phyloP scores from a whole-genome alignment of 2,113 vertebrate species.

The Larimichthys polyactis region DNA sequence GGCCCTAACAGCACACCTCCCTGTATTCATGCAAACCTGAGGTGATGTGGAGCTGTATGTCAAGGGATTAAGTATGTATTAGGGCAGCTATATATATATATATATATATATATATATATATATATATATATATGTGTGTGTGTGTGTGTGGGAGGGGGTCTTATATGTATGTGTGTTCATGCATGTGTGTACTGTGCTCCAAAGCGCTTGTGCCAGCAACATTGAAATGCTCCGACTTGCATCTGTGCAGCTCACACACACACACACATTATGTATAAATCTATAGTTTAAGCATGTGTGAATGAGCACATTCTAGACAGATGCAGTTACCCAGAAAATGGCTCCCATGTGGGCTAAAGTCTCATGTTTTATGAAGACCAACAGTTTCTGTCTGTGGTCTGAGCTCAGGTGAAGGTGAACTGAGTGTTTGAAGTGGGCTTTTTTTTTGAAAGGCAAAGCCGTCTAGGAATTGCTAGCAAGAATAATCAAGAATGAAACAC shows the following conservation, averaged over 20 bases:
- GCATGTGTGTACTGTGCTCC: conserved; percentile 23
- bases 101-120: not conserved
- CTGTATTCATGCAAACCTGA: conserved; percentile 13
- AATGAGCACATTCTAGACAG: conserved; percentile 35
- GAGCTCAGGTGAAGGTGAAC: conserved; percentile 32
- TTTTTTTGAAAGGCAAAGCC: not conserved
- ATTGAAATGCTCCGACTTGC: conserved; percentile 14
- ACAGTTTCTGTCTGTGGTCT: not conserved
- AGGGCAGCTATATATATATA: not conserved
- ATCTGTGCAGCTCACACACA: conserved; percentile 29
- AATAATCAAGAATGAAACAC: conserved; percentile 3
- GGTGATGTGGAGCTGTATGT: conserved; percentile 8
- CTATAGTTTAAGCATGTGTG: conserved; percentile 6
- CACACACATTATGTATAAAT: conserved; percentile 37
- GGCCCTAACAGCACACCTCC: conserved; percentile 26
- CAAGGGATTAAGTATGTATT: not conserved
- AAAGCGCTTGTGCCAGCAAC: conserved; percentile 53
- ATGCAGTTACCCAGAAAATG: conserved; percentile 49
- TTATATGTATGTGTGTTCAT: conserved; percentile 27
- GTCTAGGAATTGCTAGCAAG: conserved; percentile 4
- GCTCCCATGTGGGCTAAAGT: not conserved
- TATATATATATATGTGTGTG: too few species aligned
- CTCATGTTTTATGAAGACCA: conserved; percentile 44
- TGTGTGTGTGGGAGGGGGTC: not conserved
- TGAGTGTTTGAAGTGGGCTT: not conserved